Percentiles rank a stretch among this genome's conserved stretches.
Evolutionary conservation across 2,797 vertebrate species (phyloP).

Genomic region (Sebastolobus alascanus): DNA sequence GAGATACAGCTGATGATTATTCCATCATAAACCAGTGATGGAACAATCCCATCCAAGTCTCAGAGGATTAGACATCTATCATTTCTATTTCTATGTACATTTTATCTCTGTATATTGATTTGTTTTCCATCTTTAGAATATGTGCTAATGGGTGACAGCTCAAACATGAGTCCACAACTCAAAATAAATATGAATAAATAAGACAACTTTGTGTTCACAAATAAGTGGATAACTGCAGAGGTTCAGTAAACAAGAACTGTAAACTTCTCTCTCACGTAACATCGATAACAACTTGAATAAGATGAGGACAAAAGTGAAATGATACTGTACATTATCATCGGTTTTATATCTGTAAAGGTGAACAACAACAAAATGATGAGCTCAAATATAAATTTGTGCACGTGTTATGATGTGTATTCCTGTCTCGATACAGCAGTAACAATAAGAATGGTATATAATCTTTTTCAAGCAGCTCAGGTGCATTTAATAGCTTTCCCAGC

Average conservation of each 20-base stretch:
- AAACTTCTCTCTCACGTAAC: slow-evolving; percentile 41
- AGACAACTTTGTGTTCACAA: slow-evolving; percentile 18
- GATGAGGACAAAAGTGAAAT: slow-evolving; percentile 38
- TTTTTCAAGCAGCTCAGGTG: slow-evolving; percentile 53
- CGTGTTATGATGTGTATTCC: slow-evolving; percentile 62
- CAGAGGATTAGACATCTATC: slow-evolving; percentile 30
- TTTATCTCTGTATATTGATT: slow-evolving; percentile 31
- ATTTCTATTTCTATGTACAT: slow-evolving; percentile 44
- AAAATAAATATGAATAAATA: slow-evolving; percentile 43
- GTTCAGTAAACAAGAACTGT: slow-evolving; percentile 27
- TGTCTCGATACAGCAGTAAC: slow-evolving; percentile 69
- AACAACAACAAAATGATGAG: slow-evolving; percentile 29
- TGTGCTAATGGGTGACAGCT: slow-evolving; percentile 33
- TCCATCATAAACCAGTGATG: slow-evolving; percentile 31
- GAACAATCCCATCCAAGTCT: slow-evolving; percentile 35
- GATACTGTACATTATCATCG: slow-evolving; percentile 51
- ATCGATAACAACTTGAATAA: slow-evolving; percentile 34
- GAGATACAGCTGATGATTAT: slow-evolving; percentile 35
- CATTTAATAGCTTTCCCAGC: slow-evolving; percentile 39
- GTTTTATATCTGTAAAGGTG: slow-evolving; percentile 43
- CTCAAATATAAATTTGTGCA: slow-evolving; percentile 45
- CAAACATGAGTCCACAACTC: slow-evolving; percentile 15
- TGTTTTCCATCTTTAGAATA: slow-evolving; percentile 15
- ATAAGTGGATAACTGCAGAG: slow-evolving; percentile 22
- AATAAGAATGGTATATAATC: slow-evolving; percentile 12